phyloP scores from a whole-genome alignment of 2,888 invertebrate genomes.

The Ethmia dodecea region DNA sequence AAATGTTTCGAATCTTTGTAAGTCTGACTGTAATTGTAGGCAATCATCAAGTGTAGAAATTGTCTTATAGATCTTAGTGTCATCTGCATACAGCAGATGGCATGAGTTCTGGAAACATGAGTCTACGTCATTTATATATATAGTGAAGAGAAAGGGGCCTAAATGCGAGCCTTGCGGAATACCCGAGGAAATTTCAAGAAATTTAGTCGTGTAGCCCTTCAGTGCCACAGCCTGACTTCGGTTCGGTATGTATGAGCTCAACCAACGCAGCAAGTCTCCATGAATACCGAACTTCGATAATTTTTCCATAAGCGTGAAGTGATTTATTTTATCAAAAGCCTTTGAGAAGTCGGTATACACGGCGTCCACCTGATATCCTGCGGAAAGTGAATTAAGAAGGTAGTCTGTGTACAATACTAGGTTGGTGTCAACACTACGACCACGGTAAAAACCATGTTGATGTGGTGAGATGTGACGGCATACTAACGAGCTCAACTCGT shows the following conservation, averaged over 20 bases:
- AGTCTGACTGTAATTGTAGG: neutral
- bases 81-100: constrained; percentile 1
- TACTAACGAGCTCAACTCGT: neutral
- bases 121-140: neutral
- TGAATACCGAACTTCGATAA: neutral
- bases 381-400: neutral
- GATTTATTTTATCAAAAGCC: constrained; percentile 2
- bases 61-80: constrained; percentile 2
- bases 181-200: neutral
- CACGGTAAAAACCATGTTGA: constrained; percentile 2
- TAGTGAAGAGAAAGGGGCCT: neutral
- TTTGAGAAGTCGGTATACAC: constrained; percentile 3
- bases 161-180: neutral
- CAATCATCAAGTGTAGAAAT: neutral
- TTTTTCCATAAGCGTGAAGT: neutral
- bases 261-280: constrained; percentile 1
- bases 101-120: neutral
- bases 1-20: neutral
- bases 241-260: neutral
- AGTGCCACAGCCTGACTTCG: neutral
- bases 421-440: neutral
- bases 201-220: neutral
- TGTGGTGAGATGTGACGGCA: neutral
- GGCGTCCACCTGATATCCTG: constrained; percentile 1
- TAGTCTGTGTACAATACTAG: neutral